These are phyloP conservation scores for Oscarella lobularis DNA, from an alignment of 37 sponge, comb jelly and placozoan species.

Conservation along the genomic window DNA sequence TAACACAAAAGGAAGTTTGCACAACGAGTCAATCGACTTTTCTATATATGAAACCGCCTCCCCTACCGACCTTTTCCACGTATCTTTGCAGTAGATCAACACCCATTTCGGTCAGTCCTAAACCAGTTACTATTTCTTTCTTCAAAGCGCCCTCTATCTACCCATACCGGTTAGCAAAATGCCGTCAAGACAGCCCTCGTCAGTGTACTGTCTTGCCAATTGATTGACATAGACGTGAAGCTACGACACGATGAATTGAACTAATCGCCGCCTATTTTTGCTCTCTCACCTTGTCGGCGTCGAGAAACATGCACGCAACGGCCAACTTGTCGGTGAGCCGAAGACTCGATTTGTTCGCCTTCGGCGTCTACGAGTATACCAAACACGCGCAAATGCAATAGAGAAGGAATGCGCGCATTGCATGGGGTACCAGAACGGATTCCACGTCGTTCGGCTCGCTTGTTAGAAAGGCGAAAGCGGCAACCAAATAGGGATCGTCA, in stretches of 20 bases:
- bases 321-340: too few species aligned
- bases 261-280: background rate
- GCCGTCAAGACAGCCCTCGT: constrained; percentile 1
- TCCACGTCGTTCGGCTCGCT: constrained; percentile 21
- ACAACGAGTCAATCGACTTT: too few species aligned
- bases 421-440: constrained; percentile 32
- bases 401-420: too few species aligned
- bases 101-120: constrained; percentile 33
- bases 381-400: too few species aligned
- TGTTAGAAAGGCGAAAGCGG: constrained; percentile 50
- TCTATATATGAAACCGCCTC: too few species aligned
- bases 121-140: background rate
- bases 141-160: background rate
- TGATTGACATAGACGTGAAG: background rate
- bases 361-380: too few species aligned
- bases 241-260: background rate
- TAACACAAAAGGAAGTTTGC: background rate
- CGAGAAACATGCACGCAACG: constrained; percentile 55
- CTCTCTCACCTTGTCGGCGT: constrained; percentile 37
- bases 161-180: constrained; percentile 3
- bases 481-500: constrained; percentile 49
- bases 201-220: background rate
- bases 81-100: constrained; percentile 41
- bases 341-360: constrained; percentile 18
- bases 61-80: constrained; percentile 69